A percentile compares a stretch with the other conserved stretches of the same genome.
These are phyloP conservation scores for Anhinga anhinga DNA, from an alignment of 2,113 vertebrate species.

Conservation along the genomic window DNA sequence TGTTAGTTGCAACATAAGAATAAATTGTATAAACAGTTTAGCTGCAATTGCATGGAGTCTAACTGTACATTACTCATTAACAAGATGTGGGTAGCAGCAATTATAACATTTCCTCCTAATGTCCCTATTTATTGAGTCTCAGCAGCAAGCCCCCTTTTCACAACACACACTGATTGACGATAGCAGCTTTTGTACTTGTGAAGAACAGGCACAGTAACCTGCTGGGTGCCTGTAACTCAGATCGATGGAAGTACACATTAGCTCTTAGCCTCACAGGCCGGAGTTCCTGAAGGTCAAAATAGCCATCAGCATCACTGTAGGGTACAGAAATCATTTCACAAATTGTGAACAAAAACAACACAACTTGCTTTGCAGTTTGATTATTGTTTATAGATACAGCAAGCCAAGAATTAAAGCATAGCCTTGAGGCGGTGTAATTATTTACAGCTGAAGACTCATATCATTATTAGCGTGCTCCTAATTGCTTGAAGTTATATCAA, in stretches of 20 bases:
- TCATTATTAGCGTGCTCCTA: conserved; percentile 98
- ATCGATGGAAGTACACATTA: conserved; percentile 86
- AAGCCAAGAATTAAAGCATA: conserved; percentile 95
- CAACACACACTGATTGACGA: conserved; percentile 79
- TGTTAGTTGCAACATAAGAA: conserved; percentile 83
- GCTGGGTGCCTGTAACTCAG: conserved; percentile 77
- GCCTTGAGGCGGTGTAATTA: conserved; percentile 97
- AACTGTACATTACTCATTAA: conserved; percentile 90
- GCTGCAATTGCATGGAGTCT: conserved; percentile 82
- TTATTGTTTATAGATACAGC: conserved; percentile 99
- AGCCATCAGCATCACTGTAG: conserved; percentile 88
- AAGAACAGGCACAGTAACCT: conserved; percentile 74
- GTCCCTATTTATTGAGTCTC: conserved; percentile 86
- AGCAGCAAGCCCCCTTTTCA: conserved; percentile 80
- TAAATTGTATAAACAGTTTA: conserved; percentile 88
- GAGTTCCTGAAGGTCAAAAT: conserved; percentile 90
- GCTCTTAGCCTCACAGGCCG: conserved; percentile 76
- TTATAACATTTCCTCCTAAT: conserved; percentile 85
- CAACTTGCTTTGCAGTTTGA: conserved; percentile 96
- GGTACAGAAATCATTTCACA: conserved; percentile 85
- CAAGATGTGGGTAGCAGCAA: conserved; percentile 86
- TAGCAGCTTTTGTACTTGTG: conserved; percentile 75
- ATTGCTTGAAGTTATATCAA: conserved; percentile 99
- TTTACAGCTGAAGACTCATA: conserved; percentile 99
- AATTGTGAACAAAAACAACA: conserved; percentile 82